Conservation (phyloP, 2,888 invertebrate genomes). For the Muschampia plurimacula region DNA sequence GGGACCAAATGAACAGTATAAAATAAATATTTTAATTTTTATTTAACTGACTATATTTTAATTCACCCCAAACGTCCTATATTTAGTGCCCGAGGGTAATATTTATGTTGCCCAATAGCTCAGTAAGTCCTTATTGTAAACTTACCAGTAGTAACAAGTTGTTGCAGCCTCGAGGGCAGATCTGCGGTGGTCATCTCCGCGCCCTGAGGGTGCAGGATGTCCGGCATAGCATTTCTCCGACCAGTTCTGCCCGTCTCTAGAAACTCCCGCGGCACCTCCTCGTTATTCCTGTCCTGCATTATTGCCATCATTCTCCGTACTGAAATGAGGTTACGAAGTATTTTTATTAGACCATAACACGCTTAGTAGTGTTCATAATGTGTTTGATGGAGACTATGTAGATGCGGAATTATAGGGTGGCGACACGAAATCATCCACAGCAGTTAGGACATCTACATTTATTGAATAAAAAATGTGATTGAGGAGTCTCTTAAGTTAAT, state of each 20-base stretch:
- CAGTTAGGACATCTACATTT: not conserved
- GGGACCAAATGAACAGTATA: too few species aligned
- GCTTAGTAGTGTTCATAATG: not conserved
- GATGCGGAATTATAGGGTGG: not conserved
- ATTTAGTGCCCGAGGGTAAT: too few species aligned
- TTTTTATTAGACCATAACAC: slow-evolving; percentile 11
- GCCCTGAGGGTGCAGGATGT: slow-evolving; percentile 91
- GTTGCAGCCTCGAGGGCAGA: slow-evolving; percentile 90
- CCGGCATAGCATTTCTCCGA: slow-evolving; percentile 94
- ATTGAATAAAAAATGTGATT: not conserved
- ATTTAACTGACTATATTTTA: too few species aligned
- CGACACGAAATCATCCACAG: slow-evolving; percentile 2
- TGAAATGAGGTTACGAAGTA: slow-evolving; percentile 56
- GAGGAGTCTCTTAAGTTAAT: too few species aligned
- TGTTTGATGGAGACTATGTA: slow-evolving; percentile 4
- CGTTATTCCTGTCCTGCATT: slow-evolving; percentile 85
- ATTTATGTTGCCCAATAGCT: not conserved
- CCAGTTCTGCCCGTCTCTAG: slow-evolving; percentile 94
- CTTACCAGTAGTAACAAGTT: slow-evolving; percentile 88
- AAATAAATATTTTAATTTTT: too few species aligned
- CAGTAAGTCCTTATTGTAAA: too few species aligned
- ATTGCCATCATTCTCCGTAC: slow-evolving; percentile 87
- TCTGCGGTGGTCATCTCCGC: slow-evolving; percentile 91
- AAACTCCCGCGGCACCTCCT: slow-evolving; percentile 90
- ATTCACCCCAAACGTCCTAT: too few species aligned